Evolutionary conservation across 2,797 vertebrate genomes (phyloP).

Genomic region (Champsocephalus gunnari): DNA sequence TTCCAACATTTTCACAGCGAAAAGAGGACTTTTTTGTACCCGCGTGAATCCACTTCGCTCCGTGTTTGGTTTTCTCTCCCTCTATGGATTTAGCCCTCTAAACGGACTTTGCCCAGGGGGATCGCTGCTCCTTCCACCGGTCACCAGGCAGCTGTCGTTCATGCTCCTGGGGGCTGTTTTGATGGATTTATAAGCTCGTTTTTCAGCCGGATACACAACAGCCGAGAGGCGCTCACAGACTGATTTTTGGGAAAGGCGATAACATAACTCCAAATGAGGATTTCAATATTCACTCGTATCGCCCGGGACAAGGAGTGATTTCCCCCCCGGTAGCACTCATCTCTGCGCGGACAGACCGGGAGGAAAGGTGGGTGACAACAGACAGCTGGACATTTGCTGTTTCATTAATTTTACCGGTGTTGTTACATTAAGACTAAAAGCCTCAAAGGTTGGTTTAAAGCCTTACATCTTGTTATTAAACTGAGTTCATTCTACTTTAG

Average conservation of each 20-base stretch:
- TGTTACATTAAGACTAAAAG: background rate
- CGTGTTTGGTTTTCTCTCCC: slow-evolving; percentile 6
- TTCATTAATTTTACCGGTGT: slow-evolving; percentile 56
- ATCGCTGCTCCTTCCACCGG: slow-evolving; percentile 47
- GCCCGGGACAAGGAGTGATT: slow-evolving; percentile 63
- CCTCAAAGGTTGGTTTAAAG: background rate
- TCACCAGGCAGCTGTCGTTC: slow-evolving; percentile 62
- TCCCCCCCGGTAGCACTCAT: slow-evolving; percentile 42
- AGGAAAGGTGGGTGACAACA: slow-evolving; percentile 65
- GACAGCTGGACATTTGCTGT: slow-evolving; percentile 48
- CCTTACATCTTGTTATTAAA: background rate
- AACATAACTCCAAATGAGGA: slow-evolving; percentile 68
- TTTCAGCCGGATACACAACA: slow-evolving; percentile 33
- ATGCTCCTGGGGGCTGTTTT: slow-evolving; percentile 42
- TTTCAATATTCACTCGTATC: slow-evolving; percentile 42
- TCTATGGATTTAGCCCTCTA: slow-evolving; percentile 70
- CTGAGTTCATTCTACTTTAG: background rate
- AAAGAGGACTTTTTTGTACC: background rate
- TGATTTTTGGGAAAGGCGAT: slow-evolving; percentile 15
- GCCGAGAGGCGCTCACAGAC: slow-evolving; percentile 6
- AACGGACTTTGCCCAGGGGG: slow-evolving; percentile 73
- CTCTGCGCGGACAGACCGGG: slow-evolving; percentile 20
- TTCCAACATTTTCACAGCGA: background rate
- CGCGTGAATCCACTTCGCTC: background rate
- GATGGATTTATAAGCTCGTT: slow-evolving; percentile 76